Base-by-base conservation (phyloP, 1,140 invertebrate genomes). In the Melanaphis sacchari region DNA sequence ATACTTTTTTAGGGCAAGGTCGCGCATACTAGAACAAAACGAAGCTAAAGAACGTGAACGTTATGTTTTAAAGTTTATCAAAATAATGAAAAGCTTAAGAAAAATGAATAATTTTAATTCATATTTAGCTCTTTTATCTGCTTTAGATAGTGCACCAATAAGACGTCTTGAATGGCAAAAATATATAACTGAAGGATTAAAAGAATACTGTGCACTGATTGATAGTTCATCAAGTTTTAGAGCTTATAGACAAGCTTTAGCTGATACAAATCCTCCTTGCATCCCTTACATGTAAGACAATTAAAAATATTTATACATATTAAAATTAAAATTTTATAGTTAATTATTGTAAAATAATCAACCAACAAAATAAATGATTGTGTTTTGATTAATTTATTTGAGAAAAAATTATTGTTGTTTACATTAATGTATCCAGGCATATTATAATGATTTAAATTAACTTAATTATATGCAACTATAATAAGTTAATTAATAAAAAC, bases 61-160 rank as follows among this genome's bases (percentile, higher is more conserved):
- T 95, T 99, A 98, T 95, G 98, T 99, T 76, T 97, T 98, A 93
- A 99, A 99, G 95, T 99, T 99, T 95, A 98, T 99, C 66, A 99
- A 99, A 95, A 99, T 99, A 88, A 99, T 99, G 99, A 99, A 99
- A 96, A 97, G 98, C 95, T 96, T 99, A 93, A 96, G 99, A 94
- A 99, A 99, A 95, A 97, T 99, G 95, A 99, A 99, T 95, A 99
- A 99, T 95, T 99, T 99, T 95, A 99, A 99, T 96, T 99, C 99
- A 76, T 99, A 99, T 96, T 96, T 99, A 94, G 99, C 99, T 11
- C 96, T 99, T 94, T 96, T 99, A 46, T 99, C 99, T 22, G 99
- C 99, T 40, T 96, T 99, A 90, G 99, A 99, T 95, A 99, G 99
- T 54, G 98, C 99, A 18, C 99, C 99, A 8, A 97, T 99, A 93